Percentiles rank a stretch among this genome's conserved stretches.
phyloP scores from a whole-genome alignment of 2,888 invertebrate genomes.

The Netelia melanura region DNA sequence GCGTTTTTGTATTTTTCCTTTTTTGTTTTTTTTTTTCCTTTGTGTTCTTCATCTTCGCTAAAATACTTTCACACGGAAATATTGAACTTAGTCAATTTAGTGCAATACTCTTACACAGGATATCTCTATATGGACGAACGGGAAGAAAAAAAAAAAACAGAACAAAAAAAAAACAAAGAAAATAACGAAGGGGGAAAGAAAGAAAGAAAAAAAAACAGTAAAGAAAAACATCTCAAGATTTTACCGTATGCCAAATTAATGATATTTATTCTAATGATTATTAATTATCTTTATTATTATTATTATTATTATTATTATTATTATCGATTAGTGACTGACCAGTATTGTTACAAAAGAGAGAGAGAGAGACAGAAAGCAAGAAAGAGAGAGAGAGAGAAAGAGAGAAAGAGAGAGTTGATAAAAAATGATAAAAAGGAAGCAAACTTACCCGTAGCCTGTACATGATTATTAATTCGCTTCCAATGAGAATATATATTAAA shows the following conservation, averaged over 20 bases:
- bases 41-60: slow-evolving; percentile 9
- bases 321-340: slow-evolving; percentile 74
- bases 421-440: slow-evolving; percentile 35
- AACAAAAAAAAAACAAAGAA: slow-evolving; percentile 17
- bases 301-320: slow-evolving; percentile 64
- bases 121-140: slow-evolving; percentile 42
- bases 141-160: neutral
- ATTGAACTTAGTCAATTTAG: slow-evolving; percentile 53
- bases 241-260: slow-evolving; percentile 78
- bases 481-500: slow-evolving; percentile 62
- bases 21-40: neutral
- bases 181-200: too few relatives aligned
- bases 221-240: slow-evolving; percentile 64
- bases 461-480: slow-evolving; percentile 73
- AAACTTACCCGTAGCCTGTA: slow-evolving; percentile 70
- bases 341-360: slow-evolving; percentile 72
- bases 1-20: slow-evolving; percentile 3
- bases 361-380: neutral
- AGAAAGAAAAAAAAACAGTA: slow-evolving; percentile 24
- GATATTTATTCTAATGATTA: slow-evolving; percentile 74
- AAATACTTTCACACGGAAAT: slow-evolving; percentile 19
- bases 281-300: slow-evolving; percentile 63
- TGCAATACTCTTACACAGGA: slow-evolving; percentile 64
- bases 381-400: neutral
- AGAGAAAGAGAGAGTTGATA: neutral